Percentiles rank a stretch among this genome's conserved stretches.
These are phyloP conservation scores for Pammene fasciana DNA, from an alignment of 2,888 invertebrate genomes.

Conservation along the genomic window DNA sequence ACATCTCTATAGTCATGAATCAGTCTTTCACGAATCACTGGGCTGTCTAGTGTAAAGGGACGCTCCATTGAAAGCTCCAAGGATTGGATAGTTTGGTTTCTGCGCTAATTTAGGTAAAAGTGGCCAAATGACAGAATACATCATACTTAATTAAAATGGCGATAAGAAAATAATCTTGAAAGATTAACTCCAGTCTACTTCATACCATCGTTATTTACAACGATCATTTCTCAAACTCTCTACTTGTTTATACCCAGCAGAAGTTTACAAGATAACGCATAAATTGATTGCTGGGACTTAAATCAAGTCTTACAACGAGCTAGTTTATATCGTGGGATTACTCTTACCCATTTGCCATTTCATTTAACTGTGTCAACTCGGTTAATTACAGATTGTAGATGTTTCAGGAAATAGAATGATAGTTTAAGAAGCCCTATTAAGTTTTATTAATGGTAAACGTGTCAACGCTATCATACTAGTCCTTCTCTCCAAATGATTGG, in stretches of 20 bases:
- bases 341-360: background rate
- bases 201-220: conserved; percentile 24
- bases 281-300: conserved; percentile 35
- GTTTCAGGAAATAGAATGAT: background rate
- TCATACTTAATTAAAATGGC: background rate
- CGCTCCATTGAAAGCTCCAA: no score
- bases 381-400: background rate
- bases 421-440: background rate
- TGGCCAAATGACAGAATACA: no score
- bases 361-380: background rate
- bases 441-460: background rate
- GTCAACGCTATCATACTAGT: background rate
- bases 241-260: conserved; percentile 27
- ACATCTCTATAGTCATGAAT: no score
- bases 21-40: no score
- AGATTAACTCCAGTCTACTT: background rate
- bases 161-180: background rate
- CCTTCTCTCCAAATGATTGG: no score
- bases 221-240: conserved; percentile 34
- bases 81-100: no score
- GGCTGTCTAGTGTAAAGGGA: no score
- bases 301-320: conserved; percentile 22
- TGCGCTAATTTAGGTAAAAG: no score
- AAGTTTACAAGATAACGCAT: conserved; percentile 35
- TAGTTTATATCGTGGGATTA: conserved; percentile 32